Evolutionary conservation across 2,113 vertebrate genomes (phyloP).

Genomic region (Penelope pileata): DNA sequence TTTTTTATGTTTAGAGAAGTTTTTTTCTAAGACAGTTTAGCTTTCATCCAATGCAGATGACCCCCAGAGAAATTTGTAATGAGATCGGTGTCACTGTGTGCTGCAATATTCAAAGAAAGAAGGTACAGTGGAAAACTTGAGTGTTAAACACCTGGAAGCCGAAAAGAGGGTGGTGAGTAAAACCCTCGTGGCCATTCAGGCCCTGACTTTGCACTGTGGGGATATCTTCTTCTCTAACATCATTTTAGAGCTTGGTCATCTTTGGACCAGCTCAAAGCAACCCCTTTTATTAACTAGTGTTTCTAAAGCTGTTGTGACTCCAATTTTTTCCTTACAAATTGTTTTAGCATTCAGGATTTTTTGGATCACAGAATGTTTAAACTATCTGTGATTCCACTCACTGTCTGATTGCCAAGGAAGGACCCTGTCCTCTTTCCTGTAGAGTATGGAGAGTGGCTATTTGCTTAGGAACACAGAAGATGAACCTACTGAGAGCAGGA

Average conservation of each 20-base stretch:
- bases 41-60: background rate
- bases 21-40: background rate
- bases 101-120: background rate
- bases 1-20: background rate
- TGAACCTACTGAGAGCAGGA: background rate
- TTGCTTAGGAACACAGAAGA: background rate
- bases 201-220: background rate
- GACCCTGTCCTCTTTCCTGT: background rate
- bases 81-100: background rate
- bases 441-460: background rate
- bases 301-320: background rate
- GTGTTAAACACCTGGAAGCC: background rate
- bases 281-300: background rate
- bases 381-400: background rate
- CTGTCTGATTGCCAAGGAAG: background rate
- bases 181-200: background rate
- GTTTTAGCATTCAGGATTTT: background rate
- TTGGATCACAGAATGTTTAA: background rate
- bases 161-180: background rate
- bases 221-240: background rate
- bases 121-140: background rate
- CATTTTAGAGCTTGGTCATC: background rate
- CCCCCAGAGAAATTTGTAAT: background rate
- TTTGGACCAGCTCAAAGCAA: background rate
- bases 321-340: background rate